These are phyloP conservation scores for Gasterosteus aculeatus DNA, from an alignment of 2,113 vertebrate genomes.

Conservation along the genomic window DNA sequence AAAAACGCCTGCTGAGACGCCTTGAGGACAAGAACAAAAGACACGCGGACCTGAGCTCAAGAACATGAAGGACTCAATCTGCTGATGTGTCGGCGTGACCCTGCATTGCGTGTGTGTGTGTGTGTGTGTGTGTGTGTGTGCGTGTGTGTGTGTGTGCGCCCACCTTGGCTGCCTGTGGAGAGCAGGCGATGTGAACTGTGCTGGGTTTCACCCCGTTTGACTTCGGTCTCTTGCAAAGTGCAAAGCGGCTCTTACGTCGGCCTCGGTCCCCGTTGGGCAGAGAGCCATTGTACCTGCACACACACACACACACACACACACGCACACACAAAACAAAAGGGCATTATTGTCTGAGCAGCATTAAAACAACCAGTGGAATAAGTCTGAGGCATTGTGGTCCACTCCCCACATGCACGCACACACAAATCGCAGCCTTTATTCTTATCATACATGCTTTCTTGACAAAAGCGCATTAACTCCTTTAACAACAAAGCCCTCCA, in stretches of 20 bases:
- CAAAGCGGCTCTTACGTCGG: constrained; percentile 97
- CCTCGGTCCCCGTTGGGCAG: constrained; percentile 97
- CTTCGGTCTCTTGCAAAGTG: constrained; percentile 95
- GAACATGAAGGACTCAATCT: neutral
- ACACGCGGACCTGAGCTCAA: too few relatives aligned
- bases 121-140: neutral
- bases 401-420: constrained; percentile 11
- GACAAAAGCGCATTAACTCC: constrained; percentile 44
- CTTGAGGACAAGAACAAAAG: neutral
- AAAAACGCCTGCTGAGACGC: too few relatives aligned
- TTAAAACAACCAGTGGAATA: constrained; percentile 54
- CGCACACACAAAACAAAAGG: constrained; percentile 52
- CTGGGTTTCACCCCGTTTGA: constrained; percentile 98
- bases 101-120: constrained; percentile 11
- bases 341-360: constrained; percentile 58
- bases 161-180: constrained; percentile 99
- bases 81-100: constrained; percentile 1
- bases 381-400: constrained; percentile 35
- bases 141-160: constrained; percentile 27
- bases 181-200: constrained; percentile 96
- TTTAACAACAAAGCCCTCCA: constrained; percentile 61
- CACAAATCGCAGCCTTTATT: constrained; percentile 31
- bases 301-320: constrained; percentile 15
- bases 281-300: constrained; percentile 95
- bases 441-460: constrained; percentile 35